Percentiles rank a stretch among this genome's conserved stretches.
These are phyloP conservation scores for Zaprionus ornatus DNA, from an alignment of 1,140 invertebrate species.

Conservation along the genomic window DNA sequence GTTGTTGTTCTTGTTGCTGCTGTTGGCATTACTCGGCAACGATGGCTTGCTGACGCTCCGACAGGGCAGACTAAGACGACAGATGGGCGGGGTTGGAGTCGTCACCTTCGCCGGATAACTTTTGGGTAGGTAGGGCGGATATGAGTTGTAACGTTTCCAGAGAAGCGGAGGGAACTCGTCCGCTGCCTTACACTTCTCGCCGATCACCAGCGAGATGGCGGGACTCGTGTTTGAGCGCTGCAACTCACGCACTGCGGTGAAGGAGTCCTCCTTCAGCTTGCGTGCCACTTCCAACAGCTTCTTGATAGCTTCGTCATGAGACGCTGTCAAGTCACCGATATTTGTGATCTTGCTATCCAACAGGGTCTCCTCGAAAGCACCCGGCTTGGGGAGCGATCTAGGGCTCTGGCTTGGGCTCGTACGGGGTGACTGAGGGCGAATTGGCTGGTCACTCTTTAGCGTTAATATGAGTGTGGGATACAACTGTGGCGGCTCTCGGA, in stretches of 20 bases:
- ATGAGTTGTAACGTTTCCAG: slow-evolving; percentile 34
- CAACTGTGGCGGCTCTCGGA: neutral
- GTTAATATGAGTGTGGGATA: neutral
- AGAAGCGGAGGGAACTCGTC: neutral
- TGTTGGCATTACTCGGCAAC: neutral
- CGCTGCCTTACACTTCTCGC: neutral
- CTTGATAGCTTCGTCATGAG: neutral
- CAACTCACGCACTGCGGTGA: neutral
- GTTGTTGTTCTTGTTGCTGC: neutral
- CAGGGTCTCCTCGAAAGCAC: neutral
- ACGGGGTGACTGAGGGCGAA: neutral
- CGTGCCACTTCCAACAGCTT: neutral
- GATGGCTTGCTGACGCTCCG: no score
- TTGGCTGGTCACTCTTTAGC: neutral
- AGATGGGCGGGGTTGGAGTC: neutral
- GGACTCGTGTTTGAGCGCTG: slow-evolving; percentile 28
- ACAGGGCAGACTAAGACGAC: neutral
- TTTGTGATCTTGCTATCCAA: neutral
- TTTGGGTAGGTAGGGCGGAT: neutral
- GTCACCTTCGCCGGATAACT: neutral
- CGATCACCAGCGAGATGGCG: neutral
- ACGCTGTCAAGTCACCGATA: neutral
- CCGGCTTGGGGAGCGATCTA: neutral
- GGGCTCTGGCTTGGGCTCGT: neutral
- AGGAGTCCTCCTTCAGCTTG: neutral